These are phyloP conservation scores for Choreutis nemorana DNA, from an alignment of 2,888 invertebrate species.

Conservation along the genomic window DNA sequence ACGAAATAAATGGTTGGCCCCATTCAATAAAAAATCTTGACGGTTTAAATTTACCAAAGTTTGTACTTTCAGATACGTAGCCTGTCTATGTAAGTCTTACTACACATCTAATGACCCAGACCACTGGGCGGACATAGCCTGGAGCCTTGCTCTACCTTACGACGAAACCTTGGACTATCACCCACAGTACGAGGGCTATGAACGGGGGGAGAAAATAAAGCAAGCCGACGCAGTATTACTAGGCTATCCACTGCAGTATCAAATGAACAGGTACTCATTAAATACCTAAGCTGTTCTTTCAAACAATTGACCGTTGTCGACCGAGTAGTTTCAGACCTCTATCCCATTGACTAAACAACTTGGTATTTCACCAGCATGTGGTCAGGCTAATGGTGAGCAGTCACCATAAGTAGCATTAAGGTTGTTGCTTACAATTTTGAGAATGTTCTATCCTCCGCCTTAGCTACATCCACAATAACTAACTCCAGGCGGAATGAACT, in stretches of 20 bases:
- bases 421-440: no score
- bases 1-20: no score
- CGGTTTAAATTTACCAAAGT: not conserved
- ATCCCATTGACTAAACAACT: no score
- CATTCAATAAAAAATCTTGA: not conserved
- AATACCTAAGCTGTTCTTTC: no score
- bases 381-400: no score
- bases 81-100: constrained; percentile 50
- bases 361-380: no score
- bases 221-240: constrained; percentile 68
- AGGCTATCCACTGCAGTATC: constrained; percentile 64
- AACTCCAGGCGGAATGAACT: no score
- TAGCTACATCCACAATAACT: no score
- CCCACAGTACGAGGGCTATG: constrained; percentile 63
- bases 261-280: constrained; percentile 62
- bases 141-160: constrained; percentile 58
- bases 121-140: constrained; percentile 56
- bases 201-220: constrained; percentile 49
- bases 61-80: constrained; percentile 35
- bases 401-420: no score
- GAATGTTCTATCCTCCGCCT: no score
- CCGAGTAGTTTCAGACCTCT: no score
- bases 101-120: constrained; percentile 40
- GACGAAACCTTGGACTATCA: constrained; percentile 60
- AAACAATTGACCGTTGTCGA: no score